Conservation (phyloP, 2,113 vertebrate species). For the Phycodurus eques region DNA sequence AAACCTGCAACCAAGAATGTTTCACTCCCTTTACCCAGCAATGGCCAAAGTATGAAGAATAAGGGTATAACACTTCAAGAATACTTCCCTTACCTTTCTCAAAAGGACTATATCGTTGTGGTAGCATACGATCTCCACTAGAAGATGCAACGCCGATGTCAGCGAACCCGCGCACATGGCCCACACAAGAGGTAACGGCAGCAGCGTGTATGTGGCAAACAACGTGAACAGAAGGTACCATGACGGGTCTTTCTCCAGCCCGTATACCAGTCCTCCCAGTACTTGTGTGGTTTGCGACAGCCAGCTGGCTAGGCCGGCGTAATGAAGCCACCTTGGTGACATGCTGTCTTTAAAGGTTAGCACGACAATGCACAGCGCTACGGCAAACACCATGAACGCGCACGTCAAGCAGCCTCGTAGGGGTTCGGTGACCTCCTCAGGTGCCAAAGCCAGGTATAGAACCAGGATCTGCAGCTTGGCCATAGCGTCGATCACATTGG, state of each 20-base stretch:
- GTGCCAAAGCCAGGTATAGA: slow-evolving; percentile 64
- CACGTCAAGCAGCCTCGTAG: slow-evolving; percentile 56
- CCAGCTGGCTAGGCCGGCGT: slow-evolving; percentile 72
- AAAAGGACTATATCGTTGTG: slow-evolving; percentile 56
- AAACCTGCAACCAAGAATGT: slow-evolving; percentile 70
- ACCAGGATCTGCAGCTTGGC: slow-evolving; percentile 71
- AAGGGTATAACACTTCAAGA: not conserved
- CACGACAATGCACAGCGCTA: slow-evolving; percentile 60
- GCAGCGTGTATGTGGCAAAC: slow-evolving; percentile 76
- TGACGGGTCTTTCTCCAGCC: slow-evolving; percentile 72
- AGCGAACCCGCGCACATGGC: slow-evolving; percentile 72
- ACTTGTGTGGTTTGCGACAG: slow-evolving; percentile 72
- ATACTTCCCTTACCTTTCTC: slow-evolving; percentile 59
- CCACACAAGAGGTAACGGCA: slow-evolving; percentile 75
- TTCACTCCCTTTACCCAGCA: not conserved
- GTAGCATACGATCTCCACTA: slow-evolving; percentile 49
- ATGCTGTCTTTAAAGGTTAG: slow-evolving; percentile 66
- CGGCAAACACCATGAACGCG: slow-evolving; percentile 63
- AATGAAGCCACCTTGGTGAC: slow-evolving; percentile 70
- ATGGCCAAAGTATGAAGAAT: not conserved
- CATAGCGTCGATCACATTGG: slow-evolving; percentile 69
- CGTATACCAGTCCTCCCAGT: slow-evolving; percentile 66
- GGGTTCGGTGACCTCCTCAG: slow-evolving; percentile 41
- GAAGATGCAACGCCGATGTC: slow-evolving; percentile 67
- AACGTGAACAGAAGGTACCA: slow-evolving; percentile 76